Base-by-base conservation (phyloP, 2,797 vertebrate genomes). In the Meda fulgida region DNA sequence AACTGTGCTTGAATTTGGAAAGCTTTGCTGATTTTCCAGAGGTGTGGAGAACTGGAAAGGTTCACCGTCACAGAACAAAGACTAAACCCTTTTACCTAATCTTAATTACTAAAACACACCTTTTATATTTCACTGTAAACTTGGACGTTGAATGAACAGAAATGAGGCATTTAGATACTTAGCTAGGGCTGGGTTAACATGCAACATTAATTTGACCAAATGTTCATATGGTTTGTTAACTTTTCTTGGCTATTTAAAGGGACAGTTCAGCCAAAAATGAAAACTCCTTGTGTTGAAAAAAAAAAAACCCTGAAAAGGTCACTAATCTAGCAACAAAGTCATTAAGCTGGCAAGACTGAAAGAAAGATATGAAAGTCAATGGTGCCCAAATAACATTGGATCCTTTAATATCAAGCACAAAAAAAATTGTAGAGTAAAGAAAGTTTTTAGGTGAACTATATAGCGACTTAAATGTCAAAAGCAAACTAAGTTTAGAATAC, bases 151-250 rank as follows among this genome's bases (percentile, higher is more conserved):
- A 78, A 8, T 38, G 23, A 53, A 40, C 21, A 51, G 36, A 78
- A 84, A 58, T 10, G 3, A 16, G 55, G 48, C 40, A 29, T 66
- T 58, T 55, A 38, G 31, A 58, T 34, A 78, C 53, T 69, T 29
- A 80, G 26, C 36, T 29, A 69, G 46, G 38, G 36, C 29, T 66
- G 65, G 75, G 60, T 65, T 63, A 78, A 53, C 46, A 70, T 51
- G 65, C 43, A 38, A 36, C 48, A 63, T 86, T 86, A 83, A 70
- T 29, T 36, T 65, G 69, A 80, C 69, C 80, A 85, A 76, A 77
- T 78, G 53, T 69, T 80, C 58, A 81, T 80, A 69, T 73, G 34
- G 69, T 85, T 48, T 51, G 63, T 82, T 70, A 76, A 55, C 58
- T 70, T 48, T 48, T 83, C 70, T 80, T 36, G 31, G 21, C 26